phyloP scores from a whole-genome alignment of 2,797 vertebrate species.

The Lepus oiostolus region DNA sequence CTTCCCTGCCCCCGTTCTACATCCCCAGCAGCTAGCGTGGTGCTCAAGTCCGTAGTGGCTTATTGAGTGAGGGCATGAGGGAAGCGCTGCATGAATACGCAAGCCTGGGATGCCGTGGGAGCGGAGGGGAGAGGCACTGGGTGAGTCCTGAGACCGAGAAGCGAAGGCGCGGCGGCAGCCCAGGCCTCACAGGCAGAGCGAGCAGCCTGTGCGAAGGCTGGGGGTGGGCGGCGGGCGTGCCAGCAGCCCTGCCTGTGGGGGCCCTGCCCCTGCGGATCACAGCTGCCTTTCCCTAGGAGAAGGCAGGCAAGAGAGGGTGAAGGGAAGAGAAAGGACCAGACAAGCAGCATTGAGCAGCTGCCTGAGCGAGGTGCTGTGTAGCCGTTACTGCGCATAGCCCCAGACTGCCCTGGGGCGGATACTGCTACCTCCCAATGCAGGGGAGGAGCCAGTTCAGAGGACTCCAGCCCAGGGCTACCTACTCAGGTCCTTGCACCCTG shows the following conservation, averaged over 20 bases:
- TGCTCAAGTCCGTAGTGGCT: too few species aligned
- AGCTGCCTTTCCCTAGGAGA: not conserved
- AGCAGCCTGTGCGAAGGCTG: not conserved
- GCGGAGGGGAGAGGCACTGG: not conserved
- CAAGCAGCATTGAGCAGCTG: not conserved
- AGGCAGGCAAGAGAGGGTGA: not conserved
- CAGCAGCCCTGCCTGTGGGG: not conserved
- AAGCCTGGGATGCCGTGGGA: not conserved
- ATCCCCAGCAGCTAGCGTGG: not conserved
- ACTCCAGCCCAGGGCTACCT: not conserved
- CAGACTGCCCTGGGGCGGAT: not conserved
- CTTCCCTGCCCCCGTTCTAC: not conserved
- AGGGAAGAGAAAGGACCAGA: not conserved
- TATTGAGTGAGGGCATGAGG: too few species aligned
- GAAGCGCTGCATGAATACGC: not conserved
- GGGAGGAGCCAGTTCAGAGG: fast-evolving
- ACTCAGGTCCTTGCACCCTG: not conserved
- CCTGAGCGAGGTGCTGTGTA: not conserved
- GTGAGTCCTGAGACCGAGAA: too few species aligned
- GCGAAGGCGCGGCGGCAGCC: too few species aligned
- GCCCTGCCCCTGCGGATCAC: too few species aligned
- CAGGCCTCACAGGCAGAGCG: too few species aligned
- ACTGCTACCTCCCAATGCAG: not conserved
- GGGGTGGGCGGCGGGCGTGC: too few species aligned
- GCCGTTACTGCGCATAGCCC: not conserved